A percentile compares a stretch with the other conserved stretches of the same genome.
Conservation (phyloP, 2,797 vertebrate genomes). For the Alectoris magna region DNA sequence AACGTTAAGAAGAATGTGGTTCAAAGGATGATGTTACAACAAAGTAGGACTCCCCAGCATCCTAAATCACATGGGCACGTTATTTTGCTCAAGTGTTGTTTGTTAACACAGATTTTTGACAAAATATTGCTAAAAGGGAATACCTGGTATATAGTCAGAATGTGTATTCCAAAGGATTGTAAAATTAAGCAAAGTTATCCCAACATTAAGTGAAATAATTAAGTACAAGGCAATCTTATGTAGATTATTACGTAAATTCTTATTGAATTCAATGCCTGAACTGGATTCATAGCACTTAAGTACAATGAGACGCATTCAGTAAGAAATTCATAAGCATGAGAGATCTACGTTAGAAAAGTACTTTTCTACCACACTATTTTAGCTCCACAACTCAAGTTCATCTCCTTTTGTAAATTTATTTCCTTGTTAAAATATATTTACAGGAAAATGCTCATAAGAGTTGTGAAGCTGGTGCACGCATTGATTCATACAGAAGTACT, state of each 20-base stretch:
- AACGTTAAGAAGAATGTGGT: not conserved
- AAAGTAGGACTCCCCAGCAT: not conserved
- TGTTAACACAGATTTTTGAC: not conserved
- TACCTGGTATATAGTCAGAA: not conserved
- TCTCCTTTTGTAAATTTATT: not conserved
- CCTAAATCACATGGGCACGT: not conserved
- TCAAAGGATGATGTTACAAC: not conserved
- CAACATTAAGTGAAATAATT: not conserved
- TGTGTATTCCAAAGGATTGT: not conserved
- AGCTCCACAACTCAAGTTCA: not conserved
- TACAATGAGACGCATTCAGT: not conserved
- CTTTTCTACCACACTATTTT: not conserved
- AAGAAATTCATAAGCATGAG: not conserved
- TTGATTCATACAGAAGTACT: not conserved
- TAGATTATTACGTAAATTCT: too few relatives aligned
- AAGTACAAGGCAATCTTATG: too few relatives aligned
- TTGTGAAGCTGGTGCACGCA: not conserved
- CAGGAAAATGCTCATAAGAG: not conserved
- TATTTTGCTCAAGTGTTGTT: not conserved
- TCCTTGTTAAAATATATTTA: not conserved
- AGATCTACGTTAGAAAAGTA: not conserved
- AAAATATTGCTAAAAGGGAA: not conserved
- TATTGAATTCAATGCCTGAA: not conserved
- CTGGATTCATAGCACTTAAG: not conserved
- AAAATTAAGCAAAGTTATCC: not conserved